A percentile compares a stretch with the other conserved stretches of the same genome.
Conservation (phyloP, 1,140 invertebrate species). For the Pinna nobilis region DNA sequence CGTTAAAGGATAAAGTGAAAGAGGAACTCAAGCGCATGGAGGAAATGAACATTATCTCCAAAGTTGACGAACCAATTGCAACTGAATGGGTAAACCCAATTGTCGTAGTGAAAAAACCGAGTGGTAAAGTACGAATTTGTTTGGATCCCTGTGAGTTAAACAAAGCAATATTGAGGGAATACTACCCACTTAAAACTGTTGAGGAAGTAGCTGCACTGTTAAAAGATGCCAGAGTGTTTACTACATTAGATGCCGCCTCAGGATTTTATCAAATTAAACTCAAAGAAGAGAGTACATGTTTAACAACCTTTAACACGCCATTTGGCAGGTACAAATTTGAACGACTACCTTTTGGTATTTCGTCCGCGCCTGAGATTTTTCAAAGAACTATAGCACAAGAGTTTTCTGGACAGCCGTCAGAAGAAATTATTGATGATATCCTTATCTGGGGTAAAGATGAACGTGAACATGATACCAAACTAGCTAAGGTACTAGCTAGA, state of each 20-base stretch:
- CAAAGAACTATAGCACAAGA: slow-evolving; percentile 2
- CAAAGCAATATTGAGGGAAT: slow-evolving; percentile 3
- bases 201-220: slow-evolving; percentile 2
- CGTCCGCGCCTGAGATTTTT: slow-evolving; percentile 2
- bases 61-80: neutral
- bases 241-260: neutral
- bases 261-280: slow-evolving; percentile 12
- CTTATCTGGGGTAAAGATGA: neutral
- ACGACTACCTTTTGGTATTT: slow-evolving; percentile 2
- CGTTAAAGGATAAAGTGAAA: neutral
- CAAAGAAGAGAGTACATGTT: neutral
- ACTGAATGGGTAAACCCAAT: slow-evolving; percentile 24
- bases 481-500: neutral
- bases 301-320: slow-evolving; percentile 20
- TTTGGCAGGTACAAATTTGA: slow-evolving; percentile 40
- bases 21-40: slow-evolving; percentile 1
- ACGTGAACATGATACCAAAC: neutral
- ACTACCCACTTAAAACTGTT: neutral
- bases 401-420: slow-evolving; percentile 35
- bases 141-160: slow-evolving; percentile 17
- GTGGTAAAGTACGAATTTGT: slow-evolving; percentile 16
- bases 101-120: slow-evolving; percentile 7
- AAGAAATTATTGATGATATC: slow-evolving; percentile 44
- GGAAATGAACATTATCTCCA: neutral
- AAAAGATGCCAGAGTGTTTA: slow-evolving; percentile 4